Percentiles rank a stretch among this genome's conserved stretches.
Evolutionary conservation across 2,888 invertebrate genomes (phyloP).

Genomic region (Andrena camellia): DNA sequence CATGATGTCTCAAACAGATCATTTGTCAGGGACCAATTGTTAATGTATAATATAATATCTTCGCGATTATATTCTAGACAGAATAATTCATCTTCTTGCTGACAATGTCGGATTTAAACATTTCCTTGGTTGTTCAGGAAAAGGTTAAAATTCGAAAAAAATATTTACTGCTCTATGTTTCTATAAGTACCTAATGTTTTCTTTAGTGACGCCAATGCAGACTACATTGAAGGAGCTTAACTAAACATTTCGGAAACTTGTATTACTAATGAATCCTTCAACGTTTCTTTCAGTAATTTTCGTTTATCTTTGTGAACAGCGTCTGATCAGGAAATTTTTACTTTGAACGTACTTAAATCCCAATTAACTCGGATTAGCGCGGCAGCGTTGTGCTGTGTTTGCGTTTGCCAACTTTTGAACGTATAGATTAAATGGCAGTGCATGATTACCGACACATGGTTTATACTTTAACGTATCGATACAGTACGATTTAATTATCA

Average conservation of each 20-base stretch:
- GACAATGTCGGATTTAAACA: no score
- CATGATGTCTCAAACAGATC: no score
- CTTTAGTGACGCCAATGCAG: no score
- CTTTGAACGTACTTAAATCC: not conserved
- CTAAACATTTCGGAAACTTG: not conserved
- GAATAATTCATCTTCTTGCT: no score
- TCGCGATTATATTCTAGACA: no score
- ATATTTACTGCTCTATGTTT: no score
- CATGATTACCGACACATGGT: not conserved
- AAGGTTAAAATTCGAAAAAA: no score
- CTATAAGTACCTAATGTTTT: no score
- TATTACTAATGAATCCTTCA: constrained; percentile 10
- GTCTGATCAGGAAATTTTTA: constrained; percentile 22
- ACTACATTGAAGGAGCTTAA: not conserved
- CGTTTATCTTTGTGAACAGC: not conserved
- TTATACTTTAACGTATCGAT: not conserved
- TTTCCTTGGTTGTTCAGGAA: no score
- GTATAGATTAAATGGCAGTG: no score
- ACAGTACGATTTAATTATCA: not conserved
- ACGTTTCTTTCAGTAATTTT: not conserved
- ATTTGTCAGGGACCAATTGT: no score
- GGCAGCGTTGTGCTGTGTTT: not conserved
- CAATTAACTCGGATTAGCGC: constrained; percentile 21
- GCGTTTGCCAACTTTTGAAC: not conserved
- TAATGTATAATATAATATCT: no score